These are phyloP conservation scores for Sturnira hondurensis DNA, from an alignment of 2,113 vertebrate genomes.

Conservation along the genomic window DNA sequence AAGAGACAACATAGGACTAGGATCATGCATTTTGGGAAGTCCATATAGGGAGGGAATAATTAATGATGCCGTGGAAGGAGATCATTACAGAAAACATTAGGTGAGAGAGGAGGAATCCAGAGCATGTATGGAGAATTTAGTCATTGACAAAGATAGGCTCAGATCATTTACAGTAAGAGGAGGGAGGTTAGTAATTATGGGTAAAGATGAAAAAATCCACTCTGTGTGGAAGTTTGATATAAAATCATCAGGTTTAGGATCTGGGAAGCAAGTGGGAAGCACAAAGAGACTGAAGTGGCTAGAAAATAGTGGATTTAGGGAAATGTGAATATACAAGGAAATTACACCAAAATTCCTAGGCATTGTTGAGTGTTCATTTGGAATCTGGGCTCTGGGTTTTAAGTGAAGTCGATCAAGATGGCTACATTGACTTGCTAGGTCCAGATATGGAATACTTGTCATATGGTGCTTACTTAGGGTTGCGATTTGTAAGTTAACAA, in stretches of 20 bases:
- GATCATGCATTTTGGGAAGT: not conserved
- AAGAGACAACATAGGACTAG: not conserved
- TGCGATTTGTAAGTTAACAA: not conserved
- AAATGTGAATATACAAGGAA: not conserved
- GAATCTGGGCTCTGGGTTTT: not conserved
- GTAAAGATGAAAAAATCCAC: not conserved
- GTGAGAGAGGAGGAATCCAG: not conserved
- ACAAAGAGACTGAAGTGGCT: not conserved
- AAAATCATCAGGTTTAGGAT: not conserved
- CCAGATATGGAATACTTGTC: not conserved
- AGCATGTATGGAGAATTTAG: not conserved
- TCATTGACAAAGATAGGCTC: not conserved
- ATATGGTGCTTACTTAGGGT: not conserved
- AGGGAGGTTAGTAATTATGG: not conserved
- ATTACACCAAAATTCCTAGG: not conserved
- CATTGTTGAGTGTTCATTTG: not conserved
- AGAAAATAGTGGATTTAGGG: not conserved
- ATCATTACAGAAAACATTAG: not conserved
- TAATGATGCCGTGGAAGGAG: not conserved
- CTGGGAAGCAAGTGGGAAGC: not conserved
- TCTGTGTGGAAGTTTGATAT: not conserved
- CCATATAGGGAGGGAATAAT: not conserved
- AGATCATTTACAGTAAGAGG: not conserved
- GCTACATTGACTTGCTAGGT: not conserved
- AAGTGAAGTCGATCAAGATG: not conserved